phyloP scores from a whole-genome alignment of 2,888 invertebrate species.

The Macrosiphum euphorbiae region DNA sequence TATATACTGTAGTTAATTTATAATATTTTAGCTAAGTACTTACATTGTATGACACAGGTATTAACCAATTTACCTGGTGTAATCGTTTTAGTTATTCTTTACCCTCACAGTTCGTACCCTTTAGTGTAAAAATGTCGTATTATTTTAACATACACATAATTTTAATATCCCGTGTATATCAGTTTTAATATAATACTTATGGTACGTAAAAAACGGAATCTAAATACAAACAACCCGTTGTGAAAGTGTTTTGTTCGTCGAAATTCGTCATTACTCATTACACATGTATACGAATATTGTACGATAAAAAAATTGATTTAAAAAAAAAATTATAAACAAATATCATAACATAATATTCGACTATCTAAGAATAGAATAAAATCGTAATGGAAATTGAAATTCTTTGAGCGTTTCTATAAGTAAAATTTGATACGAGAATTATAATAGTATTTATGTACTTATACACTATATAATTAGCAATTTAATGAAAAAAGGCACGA shows the following conservation, averaged over 20 bases:
- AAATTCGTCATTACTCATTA: conserved; percentile 63
- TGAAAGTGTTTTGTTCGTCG: conserved; percentile 43
- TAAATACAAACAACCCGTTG: conserved; percentile 49
- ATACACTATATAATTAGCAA: conserved; percentile 52
- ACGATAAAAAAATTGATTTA: conserved; percentile 43
- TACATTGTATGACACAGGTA: conserved; percentile 58
- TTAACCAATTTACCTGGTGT: conserved; percentile 35
- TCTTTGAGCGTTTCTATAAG: conserved; percentile 62
- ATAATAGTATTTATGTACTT: conserved; percentile 35
- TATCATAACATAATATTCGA: conserved; percentile 32
- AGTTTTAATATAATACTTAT: conserved; percentile 20
- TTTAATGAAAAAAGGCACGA: conserved; percentile 63
- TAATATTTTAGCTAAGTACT: conserved; percentile 5
- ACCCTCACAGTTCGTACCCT: conserved; percentile 63
- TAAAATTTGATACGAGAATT: conserved; percentile 44
- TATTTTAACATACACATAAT: conserved; percentile 43
- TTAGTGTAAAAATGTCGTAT: conserved; percentile 38
- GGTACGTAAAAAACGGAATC: conserved; percentile 44
- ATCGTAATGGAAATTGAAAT: conserved; percentile 55
- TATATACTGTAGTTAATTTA: conserved; percentile 24
- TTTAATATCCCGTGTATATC: conserved; percentile 12
- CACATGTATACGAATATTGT: conserved; percentile 46
- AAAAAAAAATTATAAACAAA: conserved; percentile 47
- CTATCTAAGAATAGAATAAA: conserved; percentile 58
- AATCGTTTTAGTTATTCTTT: conserved; percentile 43